Conservation (phyloP, 2,888 invertebrate genomes). For the Liposcelis brunnea region DNA sequence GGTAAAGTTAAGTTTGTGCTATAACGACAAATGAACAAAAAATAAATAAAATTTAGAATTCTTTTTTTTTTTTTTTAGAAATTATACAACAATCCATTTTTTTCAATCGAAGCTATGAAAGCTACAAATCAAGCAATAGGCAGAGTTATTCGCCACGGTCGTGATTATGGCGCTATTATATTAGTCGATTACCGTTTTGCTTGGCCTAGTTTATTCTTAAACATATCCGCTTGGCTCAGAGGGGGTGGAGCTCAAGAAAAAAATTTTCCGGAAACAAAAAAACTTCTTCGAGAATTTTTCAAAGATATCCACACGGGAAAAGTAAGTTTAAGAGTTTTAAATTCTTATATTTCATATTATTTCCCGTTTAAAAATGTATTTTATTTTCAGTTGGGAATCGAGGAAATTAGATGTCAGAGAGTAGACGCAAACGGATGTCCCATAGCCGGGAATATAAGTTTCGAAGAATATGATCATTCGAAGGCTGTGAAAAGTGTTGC, state of each 20-base stretch:
- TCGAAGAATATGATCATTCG: not conserved
- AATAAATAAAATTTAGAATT: too few relatives aligned
- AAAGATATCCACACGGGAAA: constrained; percentile 1
- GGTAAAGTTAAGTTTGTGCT: too few relatives aligned
- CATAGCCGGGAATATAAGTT: not conserved
- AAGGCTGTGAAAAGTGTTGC: not conserved
- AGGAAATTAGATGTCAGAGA: not conserved
- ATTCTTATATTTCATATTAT: not conserved
- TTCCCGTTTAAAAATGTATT: not conserved
- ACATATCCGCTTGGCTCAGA: not conserved
- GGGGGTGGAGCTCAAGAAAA: not conserved
- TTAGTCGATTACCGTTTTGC: constrained; percentile 2
- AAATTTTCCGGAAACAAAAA: not conserved
- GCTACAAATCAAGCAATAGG: constrained; percentile 6
- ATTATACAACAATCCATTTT: not conserved
- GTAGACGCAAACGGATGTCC: constrained; percentile 2
- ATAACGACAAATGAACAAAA: too few relatives aligned
- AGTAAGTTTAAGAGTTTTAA: not conserved
- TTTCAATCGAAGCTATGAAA: constrained; percentile 4
- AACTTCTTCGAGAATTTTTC: constrained; percentile 4
- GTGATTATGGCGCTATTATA: constrained; percentile 1
- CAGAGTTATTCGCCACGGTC: constrained; percentile 4
- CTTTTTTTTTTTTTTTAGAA: not conserved
- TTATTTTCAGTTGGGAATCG: not conserved
- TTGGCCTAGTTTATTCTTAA: not conserved